Percentiles rank a stretch among this genome's conserved stretches.
Conservation (phyloP, 2,113 vertebrate species). For the Paramormyrops kingsleyae region DNA sequence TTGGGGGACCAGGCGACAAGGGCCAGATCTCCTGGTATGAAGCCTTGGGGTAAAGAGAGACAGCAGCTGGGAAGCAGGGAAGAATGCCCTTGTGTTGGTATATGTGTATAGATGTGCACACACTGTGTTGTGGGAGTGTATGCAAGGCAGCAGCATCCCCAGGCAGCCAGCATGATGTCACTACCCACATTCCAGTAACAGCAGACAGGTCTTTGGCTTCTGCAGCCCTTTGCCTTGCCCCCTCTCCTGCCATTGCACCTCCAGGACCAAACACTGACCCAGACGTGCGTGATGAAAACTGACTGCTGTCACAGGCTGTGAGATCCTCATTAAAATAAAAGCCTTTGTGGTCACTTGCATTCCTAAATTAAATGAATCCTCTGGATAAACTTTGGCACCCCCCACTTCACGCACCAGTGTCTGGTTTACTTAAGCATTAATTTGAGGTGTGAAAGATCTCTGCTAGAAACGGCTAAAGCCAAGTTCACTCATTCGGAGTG, state of each 20-base stretch:
- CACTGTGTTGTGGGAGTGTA: not conserved
- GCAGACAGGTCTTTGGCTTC: constrained; percentile 26
- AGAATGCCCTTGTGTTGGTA: constrained; percentile 5
- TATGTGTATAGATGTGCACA: not conserved
- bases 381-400: not conserved
- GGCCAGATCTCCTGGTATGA: constrained; percentile 6
- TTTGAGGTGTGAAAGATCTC: not conserved
- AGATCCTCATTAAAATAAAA: constrained; percentile 11
- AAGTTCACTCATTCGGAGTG: not conserved
- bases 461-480: not conserved
- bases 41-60: constrained; percentile 18
- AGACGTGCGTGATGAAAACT: not conserved
- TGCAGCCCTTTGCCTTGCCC: not conserved
- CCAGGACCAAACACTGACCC: not conserved
- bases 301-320: not conserved
- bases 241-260: constrained; percentile 1
- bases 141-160: not conserved
- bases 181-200: constrained; percentile 46
- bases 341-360: not conserved
- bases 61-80: not conserved
- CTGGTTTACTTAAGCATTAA: not conserved
- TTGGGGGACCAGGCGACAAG: not conserved
- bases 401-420: not conserved
- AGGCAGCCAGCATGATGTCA: constrained; percentile 18
- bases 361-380: not conserved